Evolutionary conservation across 2,113 vertebrate genomes (phyloP), one percentile per base, ranked within the genome.

Genomic region (Pyxicephalus adspersus): DNA sequence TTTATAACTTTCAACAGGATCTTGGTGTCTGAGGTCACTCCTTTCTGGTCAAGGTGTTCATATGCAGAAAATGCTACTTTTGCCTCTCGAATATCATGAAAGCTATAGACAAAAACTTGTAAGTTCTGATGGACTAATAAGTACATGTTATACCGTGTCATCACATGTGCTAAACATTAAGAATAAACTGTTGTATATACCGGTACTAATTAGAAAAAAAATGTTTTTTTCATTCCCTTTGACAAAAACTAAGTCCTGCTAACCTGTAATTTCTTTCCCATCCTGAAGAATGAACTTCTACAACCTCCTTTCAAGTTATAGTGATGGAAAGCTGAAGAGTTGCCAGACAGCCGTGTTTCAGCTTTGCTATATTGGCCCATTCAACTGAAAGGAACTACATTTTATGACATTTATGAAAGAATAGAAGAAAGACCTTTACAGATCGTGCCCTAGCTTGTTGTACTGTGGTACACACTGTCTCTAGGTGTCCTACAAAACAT

Each of bases 11-110:
- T 77, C 52, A 85, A 65, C 23, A 81, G 31, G 18, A 28, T 81
- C 9, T 25, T 20, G 23, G 54, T 22, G 22, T 83, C 54, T 15
- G 75, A 61, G 67, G 23, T 58, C 31, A 85, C 31, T 18, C 77
- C 84, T 15, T 22, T 81, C 54, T 85, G 73, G 26, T 85, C 73
- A 64, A 66, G 19, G 55, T 77, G 64, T 58, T 85, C 81, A 81
- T 81, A 81, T 50, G 82, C 61, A 55, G 52, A 63, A 64, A 83
- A 85, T 13, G 81, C 72, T 45, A 83, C 29, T 31, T 58, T 85
- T 20, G 63, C 82, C 38, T 77, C 63, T 38, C 52, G 51, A 31
- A 85, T 70, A 20, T 31, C 84, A 73, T n/a, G 20, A 70, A 85
- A 74, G 60, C 82, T 85, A 38, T 72, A 22, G 65, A 64, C 25